Evolutionary conservation across 2,113 vertebrate genomes (phyloP).

Genomic region (Pelobates fuscus): DNA sequence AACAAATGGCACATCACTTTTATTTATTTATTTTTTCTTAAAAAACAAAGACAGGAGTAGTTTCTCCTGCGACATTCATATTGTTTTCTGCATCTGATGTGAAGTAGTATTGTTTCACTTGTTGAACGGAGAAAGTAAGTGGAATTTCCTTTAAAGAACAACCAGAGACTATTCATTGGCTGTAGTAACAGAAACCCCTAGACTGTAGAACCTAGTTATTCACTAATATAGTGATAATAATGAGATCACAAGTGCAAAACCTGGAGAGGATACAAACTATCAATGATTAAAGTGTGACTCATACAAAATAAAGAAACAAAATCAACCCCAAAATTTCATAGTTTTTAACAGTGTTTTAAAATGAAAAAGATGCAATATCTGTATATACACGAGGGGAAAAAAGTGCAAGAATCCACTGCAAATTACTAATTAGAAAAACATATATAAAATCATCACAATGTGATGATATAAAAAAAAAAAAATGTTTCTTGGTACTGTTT

Average conservation of each 20-base stretch:
- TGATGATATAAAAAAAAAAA: too few relatives aligned
- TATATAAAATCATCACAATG: too few relatives aligned
- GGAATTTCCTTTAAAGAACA: slow-evolving; percentile 65
- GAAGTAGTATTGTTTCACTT: slow-evolving; percentile 68
- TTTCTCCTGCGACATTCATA: slow-evolving; percentile 96
- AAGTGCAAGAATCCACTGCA: too few relatives aligned
- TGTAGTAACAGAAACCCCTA: not conserved
- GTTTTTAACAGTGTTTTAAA: too few relatives aligned
- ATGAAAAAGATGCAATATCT: too few relatives aligned
- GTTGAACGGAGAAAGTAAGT: slow-evolving; percentile 63
- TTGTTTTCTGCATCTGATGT: slow-evolving; percentile 77
- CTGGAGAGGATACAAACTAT: not conserved
- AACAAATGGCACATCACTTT: slow-evolving; percentile 99
- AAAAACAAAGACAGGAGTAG: slow-evolving; percentile 94
- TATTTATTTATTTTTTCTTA: slow-evolving; percentile 78
- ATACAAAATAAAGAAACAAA: too few relatives aligned
- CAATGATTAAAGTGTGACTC: too few relatives aligned
- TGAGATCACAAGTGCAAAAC: not conserved
- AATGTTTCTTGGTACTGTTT: too few relatives aligned
- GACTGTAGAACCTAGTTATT: not conserved
- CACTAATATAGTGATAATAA: not conserved
- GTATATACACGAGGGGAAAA: too few relatives aligned
- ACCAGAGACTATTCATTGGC: slow-evolving; percentile 49
- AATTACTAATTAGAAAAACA: too few relatives aligned
- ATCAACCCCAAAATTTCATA: too few relatives aligned